A percentile compares a stretch with the other conserved stretches of the same genome.
Conservation (phyloP, 2,888 invertebrate genomes). For the Neoscelio sp. region DNA sequence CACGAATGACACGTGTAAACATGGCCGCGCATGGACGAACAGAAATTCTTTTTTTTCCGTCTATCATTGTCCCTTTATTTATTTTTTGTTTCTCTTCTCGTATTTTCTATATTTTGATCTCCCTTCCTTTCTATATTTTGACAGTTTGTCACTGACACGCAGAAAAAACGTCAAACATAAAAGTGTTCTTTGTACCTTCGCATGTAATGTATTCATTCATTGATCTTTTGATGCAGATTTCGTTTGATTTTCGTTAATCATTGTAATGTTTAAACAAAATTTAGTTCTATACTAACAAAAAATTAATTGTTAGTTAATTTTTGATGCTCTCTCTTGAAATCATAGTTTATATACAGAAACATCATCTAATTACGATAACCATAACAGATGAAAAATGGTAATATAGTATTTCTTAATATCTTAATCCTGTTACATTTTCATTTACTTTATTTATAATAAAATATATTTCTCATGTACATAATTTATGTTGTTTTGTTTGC, state of each 20-base stretch:
- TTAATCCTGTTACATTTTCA: too few species aligned
- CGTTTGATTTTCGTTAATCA: conserved; percentile 17
- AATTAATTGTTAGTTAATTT: conserved; percentile 3
- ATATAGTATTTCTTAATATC: too few species aligned
- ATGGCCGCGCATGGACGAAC: conserved; percentile 29
- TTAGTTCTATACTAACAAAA: too few species aligned
- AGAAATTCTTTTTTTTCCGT: conserved; percentile 26
- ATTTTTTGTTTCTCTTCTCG: conserved; percentile 8
- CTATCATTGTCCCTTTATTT: conserved; percentile 31
- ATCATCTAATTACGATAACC: too few species aligned
- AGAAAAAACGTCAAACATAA: conserved; percentile 36
- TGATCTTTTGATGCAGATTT: conserved; percentile 21
- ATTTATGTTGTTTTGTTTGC: too few species aligned
- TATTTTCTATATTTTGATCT: conserved; percentile 28
- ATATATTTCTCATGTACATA: too few species aligned
- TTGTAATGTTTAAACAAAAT: too few species aligned
- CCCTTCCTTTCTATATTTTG: conserved; percentile 28
- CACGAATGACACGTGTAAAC: conserved; percentile 60
- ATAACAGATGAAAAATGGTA: too few species aligned
- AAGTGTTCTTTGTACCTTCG: conserved; percentile 21
- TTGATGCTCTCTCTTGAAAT: background rate
- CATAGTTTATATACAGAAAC: too few species aligned
- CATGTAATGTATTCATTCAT: conserved; percentile 15
- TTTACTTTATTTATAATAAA: too few species aligned
- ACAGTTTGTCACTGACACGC: conserved; percentile 44